A percentile compares a stretch with the other conserved stretches of the same genome.
These are phyloP conservation scores for Sinohyriopsis cumingii DNA, from an alignment of 2,888 invertebrate genomes.

Conservation along the genomic window DNA sequence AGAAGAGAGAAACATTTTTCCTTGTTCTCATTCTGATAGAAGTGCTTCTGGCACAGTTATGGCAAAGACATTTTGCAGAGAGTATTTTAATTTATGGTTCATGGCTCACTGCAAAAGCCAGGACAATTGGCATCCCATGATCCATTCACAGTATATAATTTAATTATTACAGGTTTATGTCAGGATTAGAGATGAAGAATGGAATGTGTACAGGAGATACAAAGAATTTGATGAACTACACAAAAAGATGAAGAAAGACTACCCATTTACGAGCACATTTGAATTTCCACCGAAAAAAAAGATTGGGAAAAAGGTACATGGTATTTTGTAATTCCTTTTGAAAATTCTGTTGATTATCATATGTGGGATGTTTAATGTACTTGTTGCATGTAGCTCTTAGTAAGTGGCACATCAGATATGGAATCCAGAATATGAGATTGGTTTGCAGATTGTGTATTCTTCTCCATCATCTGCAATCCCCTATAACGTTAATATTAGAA, in stretches of 20 bases:
- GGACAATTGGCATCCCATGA: too few relatives aligned
- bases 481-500: too few relatives aligned
- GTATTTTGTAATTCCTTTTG: background rate
- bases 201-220: slow-evolving; percentile 96
- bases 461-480: too few relatives aligned
- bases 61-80: too few relatives aligned
- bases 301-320: slow-evolving; percentile 87
- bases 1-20: too few relatives aligned
- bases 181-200: slow-evolving; percentile 89
- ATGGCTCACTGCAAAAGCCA: too few relatives aligned
- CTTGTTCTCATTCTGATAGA: too few relatives aligned
- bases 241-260: slow-evolving; percentile 86
- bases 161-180: slow-evolving; percentile 79
- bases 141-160: background rate
- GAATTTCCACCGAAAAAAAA: slow-evolving; percentile 97
- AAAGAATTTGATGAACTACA: slow-evolving; percentile 93
- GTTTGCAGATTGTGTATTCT: background rate
- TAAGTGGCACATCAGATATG: background rate
- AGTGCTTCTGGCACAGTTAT: too few relatives aligned
- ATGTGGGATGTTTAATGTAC: too few relatives aligned
- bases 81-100: too few relatives aligned
- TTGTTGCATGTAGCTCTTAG: too few relatives aligned
- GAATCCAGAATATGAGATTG: background rate
- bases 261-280: slow-evolving; percentile 84
- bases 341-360: too few relatives aligned